A percentile compares a stretch with the other conserved stretches of the same genome.
phyloP scores from a whole-genome alignment of 2,888 invertebrate species.

The Meta bourneti region DNA sequence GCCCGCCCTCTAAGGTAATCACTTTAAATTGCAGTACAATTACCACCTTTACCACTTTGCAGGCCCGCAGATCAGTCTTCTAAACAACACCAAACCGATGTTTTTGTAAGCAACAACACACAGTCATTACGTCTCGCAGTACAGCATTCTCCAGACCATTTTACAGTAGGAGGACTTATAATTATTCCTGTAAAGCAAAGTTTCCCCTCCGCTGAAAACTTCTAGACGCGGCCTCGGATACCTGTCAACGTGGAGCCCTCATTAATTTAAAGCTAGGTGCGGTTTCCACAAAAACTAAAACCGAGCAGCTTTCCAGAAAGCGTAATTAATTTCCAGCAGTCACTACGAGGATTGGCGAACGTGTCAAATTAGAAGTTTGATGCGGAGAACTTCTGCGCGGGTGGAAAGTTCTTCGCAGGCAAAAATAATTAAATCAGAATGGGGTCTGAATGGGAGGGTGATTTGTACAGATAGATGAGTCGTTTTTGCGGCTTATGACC shows the following conservation, averaged over 20 bases:
- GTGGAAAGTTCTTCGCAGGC: neutral
- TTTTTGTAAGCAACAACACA: too few relatives aligned
- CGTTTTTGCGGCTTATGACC: too few relatives aligned
- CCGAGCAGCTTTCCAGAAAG: conserved; percentile 20
- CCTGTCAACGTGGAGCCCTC: conserved; percentile 41
- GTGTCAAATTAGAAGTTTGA: conserved; percentile 60
- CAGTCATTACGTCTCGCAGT: neutral
- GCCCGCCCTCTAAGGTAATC: too few relatives aligned
- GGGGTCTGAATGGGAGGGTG: too few relatives aligned
- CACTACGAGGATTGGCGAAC: conserved; percentile 26
- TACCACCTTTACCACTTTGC: too few relatives aligned
- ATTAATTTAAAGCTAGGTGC: conserved; percentile 63
- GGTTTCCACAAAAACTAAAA: conserved; percentile 54
- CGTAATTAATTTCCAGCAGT: conserved; percentile 54
- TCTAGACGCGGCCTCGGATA: neutral
- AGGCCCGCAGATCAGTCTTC: too few relatives aligned
- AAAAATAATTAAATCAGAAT: neutral
- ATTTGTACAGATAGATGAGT: too few relatives aligned
- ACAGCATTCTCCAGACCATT: conserved; percentile 26
- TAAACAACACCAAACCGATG: too few relatives aligned
- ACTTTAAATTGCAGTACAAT: too few relatives aligned
- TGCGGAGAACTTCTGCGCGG: conserved; percentile 14
- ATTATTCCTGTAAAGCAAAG: conserved; percentile 27
- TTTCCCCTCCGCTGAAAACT: conserved; percentile 11
- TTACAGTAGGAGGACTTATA: conserved; percentile 13